A percentile compares a stretch with the other conserved stretches of the same genome.
Conservation (phyloP, 2,797 vertebrate species). For the Lithobates sylvaticus region DNA sequence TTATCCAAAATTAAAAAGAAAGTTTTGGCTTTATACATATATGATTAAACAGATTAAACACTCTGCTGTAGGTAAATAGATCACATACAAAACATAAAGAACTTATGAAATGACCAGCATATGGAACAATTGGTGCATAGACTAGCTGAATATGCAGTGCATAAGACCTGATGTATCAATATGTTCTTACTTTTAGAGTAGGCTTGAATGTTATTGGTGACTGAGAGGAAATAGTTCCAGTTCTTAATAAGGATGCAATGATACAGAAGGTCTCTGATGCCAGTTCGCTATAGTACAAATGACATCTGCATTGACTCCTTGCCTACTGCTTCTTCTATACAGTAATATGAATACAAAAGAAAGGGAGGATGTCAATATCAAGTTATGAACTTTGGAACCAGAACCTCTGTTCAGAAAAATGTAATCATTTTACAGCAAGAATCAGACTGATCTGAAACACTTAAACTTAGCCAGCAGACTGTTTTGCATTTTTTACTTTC, state of each 20-base stretch:
- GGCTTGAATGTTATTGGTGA: neutral
- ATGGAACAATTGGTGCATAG: no score
- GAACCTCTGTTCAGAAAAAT: neutral
- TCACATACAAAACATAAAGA: no score
- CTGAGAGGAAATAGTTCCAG: neutral
- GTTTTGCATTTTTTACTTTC: slow-evolving; percentile 5
- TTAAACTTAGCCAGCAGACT: neutral
- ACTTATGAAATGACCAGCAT: no score
- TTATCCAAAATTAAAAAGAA: no score
- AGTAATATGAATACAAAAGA: neutral
- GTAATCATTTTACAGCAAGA: neutral
- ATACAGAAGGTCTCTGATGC: neutral
- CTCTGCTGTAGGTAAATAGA: no score
- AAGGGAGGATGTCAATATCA: neutral
- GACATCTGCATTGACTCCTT: neutral
- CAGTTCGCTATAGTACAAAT: neutral
- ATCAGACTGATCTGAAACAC: neutral
- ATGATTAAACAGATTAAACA: no score
- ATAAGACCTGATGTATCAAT: neutral
- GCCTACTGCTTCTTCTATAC: neutral
- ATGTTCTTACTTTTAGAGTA: neutral
- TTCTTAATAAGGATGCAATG: neutral
- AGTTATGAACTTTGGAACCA: neutral
- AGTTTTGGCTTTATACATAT: no score
- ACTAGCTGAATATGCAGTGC: no score